Base-by-base conservation (phyloP, 2,888 invertebrate genomes). In the Griposia aprilina region DNA sequence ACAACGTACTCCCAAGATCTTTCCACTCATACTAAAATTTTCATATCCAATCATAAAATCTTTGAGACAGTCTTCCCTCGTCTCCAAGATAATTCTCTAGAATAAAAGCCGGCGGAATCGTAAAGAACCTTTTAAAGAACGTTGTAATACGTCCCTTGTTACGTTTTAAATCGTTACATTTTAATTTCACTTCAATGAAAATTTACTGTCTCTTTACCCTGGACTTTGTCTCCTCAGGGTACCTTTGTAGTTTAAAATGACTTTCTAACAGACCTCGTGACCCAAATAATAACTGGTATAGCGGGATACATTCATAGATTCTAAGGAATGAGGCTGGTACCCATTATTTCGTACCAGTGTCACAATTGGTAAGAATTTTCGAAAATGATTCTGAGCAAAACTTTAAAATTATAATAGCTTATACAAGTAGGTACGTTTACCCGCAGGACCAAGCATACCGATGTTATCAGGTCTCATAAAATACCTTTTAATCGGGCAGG, bases 31-130 rank as follows among this genome's bases (percentile, higher is more conserved):
- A 92, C 90, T 93, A 90, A 93, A 93, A 92, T 88, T 92, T 93
- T 93, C 92, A 93, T 91, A 91, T 78, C 88, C 88, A 85, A n/a
- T 52, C 89, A 91, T 93, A 93, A 93, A 93, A 92, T 91, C 89
- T 87, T 91, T 87, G 84, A 90, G 90, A 90, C 90, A 88, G 89
- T 91, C 89, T 89, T 41, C 84, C 86, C 88, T 90, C 90, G 88
- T 91, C 90, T 90, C 90, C 89, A 86, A 90, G 89, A 93, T 92
- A 92, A 93, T 92, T 93, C 88, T 87, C 83, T 78, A 81, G 90
- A 91, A 92, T 90, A 90, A 92, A 93, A 92, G 89, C 86, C 82
- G 84, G 85, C 85, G 82, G 83, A 86, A 83, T 88, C 91, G 89
- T 93, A 92, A 93, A 92, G 89, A 87, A 87, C 90, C 90, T 91